phyloP scores from a whole-genome alignment of 1,140 invertebrate species.

The Goniozus legneri region DNA sequence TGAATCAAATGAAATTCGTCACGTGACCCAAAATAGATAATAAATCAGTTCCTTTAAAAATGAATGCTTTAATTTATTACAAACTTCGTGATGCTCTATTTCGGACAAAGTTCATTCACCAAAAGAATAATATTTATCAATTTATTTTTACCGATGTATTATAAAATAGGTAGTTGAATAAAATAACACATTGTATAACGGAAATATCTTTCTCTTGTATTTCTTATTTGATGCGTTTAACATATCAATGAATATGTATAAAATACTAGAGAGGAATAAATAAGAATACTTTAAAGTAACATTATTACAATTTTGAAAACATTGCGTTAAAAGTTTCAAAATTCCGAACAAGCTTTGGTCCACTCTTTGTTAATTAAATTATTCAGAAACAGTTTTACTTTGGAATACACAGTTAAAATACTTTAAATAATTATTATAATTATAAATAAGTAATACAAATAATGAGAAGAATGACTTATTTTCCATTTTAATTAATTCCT shows the following conservation, averaged over 20 bases:
- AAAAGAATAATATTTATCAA: too few species aligned
- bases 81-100: too few species aligned
- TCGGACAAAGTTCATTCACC: too few species aligned
- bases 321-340: not conserved
- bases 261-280: not conserved
- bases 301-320: too few species aligned
- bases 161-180: too few species aligned
- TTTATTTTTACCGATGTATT: too few species aligned
- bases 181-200: too few species aligned
- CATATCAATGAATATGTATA: not conserved
- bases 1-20: constrained; percentile 10
- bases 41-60: too few species aligned
- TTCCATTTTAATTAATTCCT: not conserved
- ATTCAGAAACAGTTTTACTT: constrained; percentile 5
- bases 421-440: constrained; percentile 2
- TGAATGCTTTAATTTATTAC: too few species aligned
- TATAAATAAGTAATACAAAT: constrained; percentile 1
- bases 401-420: constrained; percentile 5
- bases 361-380: constrained; percentile 21
- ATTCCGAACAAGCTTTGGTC: constrained; percentile 19
- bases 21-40: constrained; percentile 5
- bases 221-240: not conserved
- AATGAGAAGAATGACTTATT: not conserved
- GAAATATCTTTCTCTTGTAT: not conserved
- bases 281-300: not conserved